Evolutionary conservation across 2,888 invertebrate genomes (phyloP).

Genomic region (Phortica okadai): DNA sequence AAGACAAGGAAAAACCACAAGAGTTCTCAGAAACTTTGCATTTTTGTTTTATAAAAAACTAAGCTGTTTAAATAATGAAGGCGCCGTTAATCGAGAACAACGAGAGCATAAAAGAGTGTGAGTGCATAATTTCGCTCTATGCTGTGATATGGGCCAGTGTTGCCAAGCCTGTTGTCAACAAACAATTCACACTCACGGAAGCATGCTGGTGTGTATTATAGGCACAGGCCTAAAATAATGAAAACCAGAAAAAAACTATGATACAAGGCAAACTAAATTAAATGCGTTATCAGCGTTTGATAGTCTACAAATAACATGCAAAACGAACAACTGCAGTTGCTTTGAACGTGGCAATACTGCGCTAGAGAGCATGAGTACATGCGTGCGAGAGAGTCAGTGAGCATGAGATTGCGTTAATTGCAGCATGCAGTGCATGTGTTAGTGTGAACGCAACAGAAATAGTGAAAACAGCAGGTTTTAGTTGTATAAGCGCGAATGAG

Average conservation of each 20-base stretch:
- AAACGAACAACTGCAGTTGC: neutral
- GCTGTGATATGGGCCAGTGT: neutral
- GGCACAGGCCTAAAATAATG: no score
- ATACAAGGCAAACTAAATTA: no score
- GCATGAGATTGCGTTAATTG: neutral
- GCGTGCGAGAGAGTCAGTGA: neutral
- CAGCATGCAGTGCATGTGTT: constrained; percentile 22
- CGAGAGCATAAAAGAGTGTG: no score
- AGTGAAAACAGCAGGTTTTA: neutral
- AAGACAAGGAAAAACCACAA: neutral
- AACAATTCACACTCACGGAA: no score
- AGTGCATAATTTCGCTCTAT: no score
- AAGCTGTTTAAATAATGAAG: constrained; percentile 8
- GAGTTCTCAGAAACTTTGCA: neutral
- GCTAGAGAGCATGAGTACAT: neutral
- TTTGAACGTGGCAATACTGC: constrained; percentile 24
- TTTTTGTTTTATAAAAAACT: neutral
- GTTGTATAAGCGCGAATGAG: neutral
- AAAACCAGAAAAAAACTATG: no score
- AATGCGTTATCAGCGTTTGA: no score
- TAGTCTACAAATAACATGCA: no score
- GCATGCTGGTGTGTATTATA: no score
- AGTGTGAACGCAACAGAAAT: neutral
- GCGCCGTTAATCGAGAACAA: no score
- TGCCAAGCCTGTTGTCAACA: neutral